phyloP scores from a whole-genome alignment of 2,113 vertebrate species.

The Chaetops frenatus region DNA sequence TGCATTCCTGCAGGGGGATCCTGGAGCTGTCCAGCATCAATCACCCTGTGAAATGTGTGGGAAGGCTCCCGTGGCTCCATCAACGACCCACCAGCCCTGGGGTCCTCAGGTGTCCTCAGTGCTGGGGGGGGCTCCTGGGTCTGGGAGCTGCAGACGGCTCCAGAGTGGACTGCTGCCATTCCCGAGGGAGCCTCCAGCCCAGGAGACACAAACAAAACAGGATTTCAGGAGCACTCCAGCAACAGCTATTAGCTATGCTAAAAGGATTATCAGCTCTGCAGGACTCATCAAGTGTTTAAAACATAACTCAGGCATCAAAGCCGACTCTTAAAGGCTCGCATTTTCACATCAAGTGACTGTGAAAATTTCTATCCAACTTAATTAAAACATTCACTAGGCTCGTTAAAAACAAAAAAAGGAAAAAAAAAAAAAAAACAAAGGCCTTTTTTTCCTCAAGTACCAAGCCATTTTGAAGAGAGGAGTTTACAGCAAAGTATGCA shows the following conservation, averaged over 20 bases:
- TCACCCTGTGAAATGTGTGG: accelerated
- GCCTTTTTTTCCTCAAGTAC: not conserved
- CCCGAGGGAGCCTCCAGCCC: not conserved
- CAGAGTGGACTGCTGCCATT: not conserved
- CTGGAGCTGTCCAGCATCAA: not conserved
- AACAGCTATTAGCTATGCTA: constrained; percentile 39
- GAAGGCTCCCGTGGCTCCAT: not conserved
- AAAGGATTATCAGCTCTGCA: constrained; percentile 51
- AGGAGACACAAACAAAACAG: not conserved
- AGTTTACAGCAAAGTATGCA: not conserved
- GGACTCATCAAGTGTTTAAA: constrained; percentile 42
- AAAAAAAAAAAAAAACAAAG: not conserved
- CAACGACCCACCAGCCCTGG: not conserved
- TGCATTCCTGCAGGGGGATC: accelerated
- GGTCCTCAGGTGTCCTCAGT: not conserved
- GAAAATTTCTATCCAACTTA: constrained; percentile 42
- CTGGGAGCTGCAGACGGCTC: not conserved
- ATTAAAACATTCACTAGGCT: constrained; percentile 26
- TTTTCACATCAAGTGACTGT: constrained; percentile 47
- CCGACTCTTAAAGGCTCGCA: not conserved
- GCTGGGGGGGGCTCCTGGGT: not conserved
- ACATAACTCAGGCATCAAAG: constrained; percentile 46
- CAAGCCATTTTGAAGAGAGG: not conserved
- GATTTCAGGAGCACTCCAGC: not conserved
- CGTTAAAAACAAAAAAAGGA: not conserved